Base-by-base conservation (phyloP, 2,888 invertebrate genomes). In the Criorhina ranunculi region DNA sequence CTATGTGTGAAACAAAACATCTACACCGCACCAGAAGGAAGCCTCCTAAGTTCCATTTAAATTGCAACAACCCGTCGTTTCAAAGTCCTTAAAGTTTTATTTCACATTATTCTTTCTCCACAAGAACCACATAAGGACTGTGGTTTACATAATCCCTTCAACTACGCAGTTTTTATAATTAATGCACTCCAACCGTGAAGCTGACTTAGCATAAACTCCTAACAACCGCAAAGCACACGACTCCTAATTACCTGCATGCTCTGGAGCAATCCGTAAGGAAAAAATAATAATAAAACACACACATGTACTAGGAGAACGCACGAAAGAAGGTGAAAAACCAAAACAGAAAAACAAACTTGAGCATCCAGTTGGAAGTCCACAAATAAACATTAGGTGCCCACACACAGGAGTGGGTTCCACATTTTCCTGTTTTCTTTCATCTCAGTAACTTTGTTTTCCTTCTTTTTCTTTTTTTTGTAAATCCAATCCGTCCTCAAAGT, bases 161-260 rank as follows among this genome's bases (percentile, higher is more conserved):
- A 12, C 31, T 15, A 53, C 53, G 31, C 53, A 53, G 31, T 46
- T 35, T 40, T 55, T 57, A 37, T 46, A 70, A 78, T 70, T 62
- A 78, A 70, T 57, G 35, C 62, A 55, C 70, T 53, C 40, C 46
- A 78, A 70, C 62, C 55, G 70, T 53, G 62, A 70, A 78, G 60
- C 67, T 60, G 51, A 76, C 37, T 53, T 55, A 78, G 55, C 35
- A 70, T 60, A 53, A n/a, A 37, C 40, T 66, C n/a, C 31, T 12
- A 11, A 8, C 29, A 64, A 29, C 37, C 37, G 0, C 51, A 66
- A 51, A 37, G 29, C 46, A 62, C 62, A 62, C 62, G 17, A 19
- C 33, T 46, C 62, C 62, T 62, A 62, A 62, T 62, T 62, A 62
- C 62, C 62, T 33, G 46, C 33, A 46, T 46, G 46, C 35, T 33